These are phyloP conservation scores for Phyllotreta cruciferae DNA, from an alignment of 2,888 invertebrate species.

Conservation along the genomic window DNA sequence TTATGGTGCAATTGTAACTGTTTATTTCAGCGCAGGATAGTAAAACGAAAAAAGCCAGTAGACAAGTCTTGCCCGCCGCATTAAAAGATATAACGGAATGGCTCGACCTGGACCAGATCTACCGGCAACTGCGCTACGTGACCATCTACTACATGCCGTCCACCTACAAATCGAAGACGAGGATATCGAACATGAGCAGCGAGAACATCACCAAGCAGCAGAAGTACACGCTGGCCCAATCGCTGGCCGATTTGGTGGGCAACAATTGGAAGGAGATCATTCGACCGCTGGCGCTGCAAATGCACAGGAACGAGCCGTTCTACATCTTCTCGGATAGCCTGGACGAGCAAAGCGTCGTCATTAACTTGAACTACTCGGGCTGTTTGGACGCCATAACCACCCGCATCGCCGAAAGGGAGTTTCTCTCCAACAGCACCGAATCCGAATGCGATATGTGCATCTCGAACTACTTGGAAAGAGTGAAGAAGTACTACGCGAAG, in stretches of 20 bases:
- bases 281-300: constrained; percentile 39
- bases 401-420: neutral
- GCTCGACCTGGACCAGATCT: constrained; percentile 51
- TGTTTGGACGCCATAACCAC: neutral
- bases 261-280: constrained; percentile 40
- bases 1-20: too few relatives aligned
- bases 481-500: constrained; percentile 13
- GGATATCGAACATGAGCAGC: constrained; percentile 45
- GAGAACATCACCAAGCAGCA: constrained; percentile 24
- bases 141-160: constrained; percentile 53
- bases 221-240: constrained; percentile 5
- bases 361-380: constrained; percentile 35
- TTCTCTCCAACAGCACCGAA: neutral
- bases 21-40: neutral
- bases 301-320: constrained; percentile 52
- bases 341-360: constrained; percentile 49
- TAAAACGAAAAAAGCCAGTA: constrained; percentile 21
- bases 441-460: constrained; percentile 31
- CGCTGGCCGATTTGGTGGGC: constrained; percentile 11
- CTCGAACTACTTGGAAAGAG: constrained; percentile 24
- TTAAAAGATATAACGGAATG: constrained; percentile 49
- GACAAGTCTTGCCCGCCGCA: too few relatives aligned
- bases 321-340: constrained; percentile 54
- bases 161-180: constrained; percentile 44
- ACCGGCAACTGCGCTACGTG: constrained; percentile 42